Evolutionary conservation across 2,888 invertebrate genomes (phyloP), one percentile per base, ranked within the genome.

Genomic region (Drosophila putrida): DNA sequence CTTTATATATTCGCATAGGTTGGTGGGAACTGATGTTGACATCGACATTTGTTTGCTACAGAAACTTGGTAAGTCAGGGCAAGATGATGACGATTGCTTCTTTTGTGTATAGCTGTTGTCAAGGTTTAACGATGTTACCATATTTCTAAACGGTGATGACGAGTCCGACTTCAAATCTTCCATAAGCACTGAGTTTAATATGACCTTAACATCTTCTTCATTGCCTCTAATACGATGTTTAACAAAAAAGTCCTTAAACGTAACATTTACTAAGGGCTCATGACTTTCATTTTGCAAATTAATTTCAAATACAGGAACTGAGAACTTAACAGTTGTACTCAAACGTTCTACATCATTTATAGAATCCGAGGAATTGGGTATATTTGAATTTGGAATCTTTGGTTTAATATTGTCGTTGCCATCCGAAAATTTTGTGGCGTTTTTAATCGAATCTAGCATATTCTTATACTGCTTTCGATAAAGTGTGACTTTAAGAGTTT

Each of bases 401-500:
- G 54, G 46, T 11, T 79, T 68, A 3, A 54, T 61, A 4, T 58
- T 58, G 5, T 55, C 44, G 27, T 54, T 41, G 15, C 58, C 73
- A 39, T 75, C 60, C 4, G 88, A 82, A 46, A 88, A 82, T 33
- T 86, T 88, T 0, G 80, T 88, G 0, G 91, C 89, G 71, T 92
- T 92, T 51, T 88, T 87, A 64, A 94, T 89, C 28, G 97, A 96
- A 83, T 97, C 96, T 70, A 98, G 93, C 46, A 98, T 93, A 92
- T 98, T 98, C 90, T 97, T 97, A 92, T 98, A 98, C 91, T 98
- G 98, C 58, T 95, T 95, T 53, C 97, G 95, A 0, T 96, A 96
- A 50, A 98, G 93, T 0, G 97, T 97, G 36, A 98, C 95, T 92
- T 97, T 97, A 57, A 98, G 93, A 0, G 96, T 96, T 54, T 96